A percentile compares a stretch with the other conserved stretches of the same genome.
These are phyloP conservation scores for Hormaphis cornu DNA, from an alignment of 1,140 invertebrate genomes.

Conservation along the genomic window DNA sequence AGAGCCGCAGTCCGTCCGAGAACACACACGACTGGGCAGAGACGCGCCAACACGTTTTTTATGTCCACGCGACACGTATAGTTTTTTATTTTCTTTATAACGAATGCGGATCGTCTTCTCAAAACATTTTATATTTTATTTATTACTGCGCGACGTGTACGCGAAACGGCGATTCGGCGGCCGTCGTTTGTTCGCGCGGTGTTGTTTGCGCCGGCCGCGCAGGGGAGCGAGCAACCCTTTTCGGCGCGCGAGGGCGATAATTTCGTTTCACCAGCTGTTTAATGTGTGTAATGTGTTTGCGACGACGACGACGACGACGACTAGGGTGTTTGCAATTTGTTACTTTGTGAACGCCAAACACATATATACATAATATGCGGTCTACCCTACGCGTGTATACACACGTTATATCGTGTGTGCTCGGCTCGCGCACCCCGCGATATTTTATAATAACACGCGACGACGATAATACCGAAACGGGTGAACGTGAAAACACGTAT, in stretches of 20 bases:
- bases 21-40: too few species aligned
- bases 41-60: too few species aligned
- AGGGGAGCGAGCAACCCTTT: conserved; percentile 15
- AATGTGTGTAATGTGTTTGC: conserved; percentile 3
- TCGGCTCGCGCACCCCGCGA: too few species aligned
- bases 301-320: conserved; percentile 25
- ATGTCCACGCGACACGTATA: too few species aligned
- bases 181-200: not conserved
- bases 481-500: conserved; percentile 4
- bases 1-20: too few species aligned
- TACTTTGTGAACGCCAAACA: not conserved
- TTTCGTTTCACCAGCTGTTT: conserved; percentile 27
- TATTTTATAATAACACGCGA: too few species aligned
- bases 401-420: too few species aligned
- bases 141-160: not conserved
- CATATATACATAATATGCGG: not conserved
- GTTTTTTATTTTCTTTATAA: too few species aligned
- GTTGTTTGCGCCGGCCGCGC: not conserved
- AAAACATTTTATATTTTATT: too few species aligned
- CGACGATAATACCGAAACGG: too few species aligned
- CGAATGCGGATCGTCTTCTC: too few species aligned
- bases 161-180: not conserved
- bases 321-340: conserved; percentile 19
- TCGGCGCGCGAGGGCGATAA: conserved; percentile 12
- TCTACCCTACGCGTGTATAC: not conserved